Conservation (phyloP, 1,140 invertebrate genomes). For the Potamilus streckersoni region DNA sequence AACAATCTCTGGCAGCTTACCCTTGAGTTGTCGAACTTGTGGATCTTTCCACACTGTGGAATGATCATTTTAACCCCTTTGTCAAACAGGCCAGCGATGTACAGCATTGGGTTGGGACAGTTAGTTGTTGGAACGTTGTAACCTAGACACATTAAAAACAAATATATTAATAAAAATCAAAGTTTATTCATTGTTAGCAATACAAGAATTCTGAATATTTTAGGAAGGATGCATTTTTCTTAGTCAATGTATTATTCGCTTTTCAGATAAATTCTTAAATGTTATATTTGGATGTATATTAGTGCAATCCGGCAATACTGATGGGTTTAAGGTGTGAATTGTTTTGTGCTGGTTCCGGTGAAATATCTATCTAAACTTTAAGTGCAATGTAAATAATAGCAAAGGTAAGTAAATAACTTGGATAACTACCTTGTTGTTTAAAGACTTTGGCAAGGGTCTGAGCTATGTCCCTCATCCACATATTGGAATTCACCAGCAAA, state of each 20-base stretch:
- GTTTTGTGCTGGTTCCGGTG: too few species aligned
- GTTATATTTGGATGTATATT: background rate
- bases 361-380: too few species aligned
- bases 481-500: constrained; percentile 60
- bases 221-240: too few species aligned
- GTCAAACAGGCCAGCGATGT: constrained; percentile 69
- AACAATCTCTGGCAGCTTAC: constrained; percentile 51
- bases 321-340: too few species aligned
- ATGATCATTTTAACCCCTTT: constrained; percentile 67
- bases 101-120: constrained; percentile 70
- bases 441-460: constrained; percentile 68
- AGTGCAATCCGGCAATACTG: background rate
- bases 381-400: background rate
- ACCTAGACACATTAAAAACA: constrained; percentile 49
- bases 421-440: constrained; percentile 60
- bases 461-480: constrained; percentile 70
- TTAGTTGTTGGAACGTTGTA: constrained; percentile 70
- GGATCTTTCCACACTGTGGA: constrained; percentile 67
- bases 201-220: too few species aligned
- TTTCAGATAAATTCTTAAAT: background rate
- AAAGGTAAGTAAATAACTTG: background rate
- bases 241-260: too few species aligned
- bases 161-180: background rate
- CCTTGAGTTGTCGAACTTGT: constrained; percentile 71
- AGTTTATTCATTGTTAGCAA: too few species aligned